Conservation (phyloP, 1,140 invertebrate species). For the Aethina tumida region DNA sequence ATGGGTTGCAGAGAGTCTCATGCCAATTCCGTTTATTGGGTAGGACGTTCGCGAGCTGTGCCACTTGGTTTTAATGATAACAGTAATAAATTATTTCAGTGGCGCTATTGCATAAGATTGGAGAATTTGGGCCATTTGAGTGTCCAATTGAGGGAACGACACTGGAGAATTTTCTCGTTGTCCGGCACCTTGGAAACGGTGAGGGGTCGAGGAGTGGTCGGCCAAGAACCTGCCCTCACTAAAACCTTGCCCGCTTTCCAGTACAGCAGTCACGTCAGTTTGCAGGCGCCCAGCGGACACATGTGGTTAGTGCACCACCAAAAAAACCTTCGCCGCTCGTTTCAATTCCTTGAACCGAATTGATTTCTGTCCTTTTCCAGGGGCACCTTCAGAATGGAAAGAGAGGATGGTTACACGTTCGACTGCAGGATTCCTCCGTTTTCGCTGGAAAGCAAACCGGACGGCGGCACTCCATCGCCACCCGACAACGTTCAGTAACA, state of each 20-base stretch:
- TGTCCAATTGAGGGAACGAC: constrained; percentile 86
- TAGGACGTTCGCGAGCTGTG: constrained; percentile 33
- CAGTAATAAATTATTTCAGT: constrained; percentile 46
- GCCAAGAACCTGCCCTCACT: constrained; percentile 88
- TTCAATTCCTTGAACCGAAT: too few relatives aligned
- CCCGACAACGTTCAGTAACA: constrained; percentile 29
- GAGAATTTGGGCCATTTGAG: constrained; percentile 86
- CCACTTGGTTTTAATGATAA: neutral
- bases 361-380: constrained; percentile 44
- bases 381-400: constrained; percentile 94
- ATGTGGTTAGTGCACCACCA: constrained; percentile 66
- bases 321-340: neutral
- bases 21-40: constrained; percentile 86
- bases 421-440: constrained; percentile 95
- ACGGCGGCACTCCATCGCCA: constrained; percentile 46
- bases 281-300: constrained; percentile 95
- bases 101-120: constrained; percentile 91
- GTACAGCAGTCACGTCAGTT: constrained; percentile 91
- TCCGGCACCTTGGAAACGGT: constrained; percentile 93
- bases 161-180: constrained; percentile 94
- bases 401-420: constrained; percentile 91
- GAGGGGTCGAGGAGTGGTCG: constrained; percentile 85
- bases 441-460: constrained; percentile 86
- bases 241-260: constrained; percentile 87
- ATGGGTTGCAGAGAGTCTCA: constrained; percentile 89